phyloP scores from a whole-genome alignment of 2,113 vertebrate genomes.

The Gymnobelideus leadbeateri region DNA sequence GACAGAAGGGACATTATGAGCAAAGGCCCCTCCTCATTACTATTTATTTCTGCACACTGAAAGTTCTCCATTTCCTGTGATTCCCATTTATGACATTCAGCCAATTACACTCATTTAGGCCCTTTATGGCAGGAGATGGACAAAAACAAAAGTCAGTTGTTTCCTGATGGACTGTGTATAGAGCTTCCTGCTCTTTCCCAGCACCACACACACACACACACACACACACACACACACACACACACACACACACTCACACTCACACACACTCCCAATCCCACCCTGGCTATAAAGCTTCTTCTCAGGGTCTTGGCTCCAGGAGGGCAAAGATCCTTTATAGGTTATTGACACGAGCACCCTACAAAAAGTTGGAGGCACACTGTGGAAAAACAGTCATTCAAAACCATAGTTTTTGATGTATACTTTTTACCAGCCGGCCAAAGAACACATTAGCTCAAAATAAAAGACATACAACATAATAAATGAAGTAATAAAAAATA shows the following conservation, averaged over 20 bases:
- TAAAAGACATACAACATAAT: background rate
- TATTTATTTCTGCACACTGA: background rate
- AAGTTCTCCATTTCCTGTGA: background rate
- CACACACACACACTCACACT: too few species aligned
- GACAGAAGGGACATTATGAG: background rate
- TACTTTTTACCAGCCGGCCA: background rate
- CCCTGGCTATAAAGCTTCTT: too few species aligned
- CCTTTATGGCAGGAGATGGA: background rate
- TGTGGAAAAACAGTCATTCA: background rate
- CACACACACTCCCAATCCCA: too few species aligned
- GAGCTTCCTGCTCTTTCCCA: background rate
- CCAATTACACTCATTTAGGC: background rate
- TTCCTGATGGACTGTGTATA: background rate
- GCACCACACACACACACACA: background rate
- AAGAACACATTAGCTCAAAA: background rate
- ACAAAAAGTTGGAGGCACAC: background rate
- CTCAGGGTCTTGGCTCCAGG: too few species aligned
- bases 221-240: too few species aligned
- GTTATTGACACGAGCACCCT: background rate
- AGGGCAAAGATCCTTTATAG: background rate
- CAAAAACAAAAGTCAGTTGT: background rate
- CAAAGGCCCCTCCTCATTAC: background rate
- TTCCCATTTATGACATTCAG: background rate
- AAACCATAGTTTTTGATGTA: background rate
- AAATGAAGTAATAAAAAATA: background rate